phyloP scores from a whole-genome alignment of 1,140 invertebrate species.

The Zaprionus taronus region DNA sequence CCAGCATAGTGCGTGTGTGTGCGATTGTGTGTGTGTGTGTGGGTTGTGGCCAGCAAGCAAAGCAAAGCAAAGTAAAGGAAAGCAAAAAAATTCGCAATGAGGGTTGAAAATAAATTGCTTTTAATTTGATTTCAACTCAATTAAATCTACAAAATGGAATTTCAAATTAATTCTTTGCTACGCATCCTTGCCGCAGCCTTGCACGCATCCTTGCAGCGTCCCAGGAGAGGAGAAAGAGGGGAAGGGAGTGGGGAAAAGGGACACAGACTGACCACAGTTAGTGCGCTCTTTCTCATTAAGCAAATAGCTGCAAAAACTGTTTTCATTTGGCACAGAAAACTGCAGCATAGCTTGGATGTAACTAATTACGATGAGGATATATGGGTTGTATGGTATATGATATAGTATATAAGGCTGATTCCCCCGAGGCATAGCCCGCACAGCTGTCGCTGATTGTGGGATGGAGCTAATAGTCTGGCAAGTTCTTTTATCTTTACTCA shows the following conservation, averaged over 20 bases:
- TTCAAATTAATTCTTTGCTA: slow-evolving; percentile 81
- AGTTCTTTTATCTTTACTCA: not conserved
- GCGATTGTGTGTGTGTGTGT: slow-evolving; percentile 35
- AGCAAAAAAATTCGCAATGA: slow-evolving; percentile 74
- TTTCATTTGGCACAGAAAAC: slow-evolving; percentile 2
- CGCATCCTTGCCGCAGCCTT: slow-evolving; percentile 40
- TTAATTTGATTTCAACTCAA: slow-evolving; percentile 85
- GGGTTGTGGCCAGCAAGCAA: slow-evolving; percentile 20
- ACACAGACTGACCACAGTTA: not conserved
- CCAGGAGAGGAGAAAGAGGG: not conserved
- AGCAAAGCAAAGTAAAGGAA: slow-evolving; percentile 15
- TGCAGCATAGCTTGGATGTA: not conserved
- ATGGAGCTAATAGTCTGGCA: not conserved
- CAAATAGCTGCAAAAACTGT: not conserved
- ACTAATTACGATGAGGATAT: slow-evolving; percentile 48
- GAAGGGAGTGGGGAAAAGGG: not conserved
- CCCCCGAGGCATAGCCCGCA: slow-evolving; percentile 13
- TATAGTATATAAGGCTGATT: not conserved
- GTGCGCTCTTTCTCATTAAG: not conserved
- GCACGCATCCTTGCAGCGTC: slow-evolving; percentile 22
- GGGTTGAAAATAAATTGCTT: slow-evolving; percentile 84
- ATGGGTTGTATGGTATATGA: not conserved
- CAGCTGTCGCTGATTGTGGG: slow-evolving; percentile 52
- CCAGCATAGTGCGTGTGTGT: slow-evolving; percentile 57
- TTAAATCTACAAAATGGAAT: slow-evolving; percentile 84